Percentiles rank a stretch among this genome's conserved stretches.
These are phyloP conservation scores for Tanypteryx hageni DNA, from an alignment of 2,888 invertebrate species.

Conservation along the genomic window DNA sequence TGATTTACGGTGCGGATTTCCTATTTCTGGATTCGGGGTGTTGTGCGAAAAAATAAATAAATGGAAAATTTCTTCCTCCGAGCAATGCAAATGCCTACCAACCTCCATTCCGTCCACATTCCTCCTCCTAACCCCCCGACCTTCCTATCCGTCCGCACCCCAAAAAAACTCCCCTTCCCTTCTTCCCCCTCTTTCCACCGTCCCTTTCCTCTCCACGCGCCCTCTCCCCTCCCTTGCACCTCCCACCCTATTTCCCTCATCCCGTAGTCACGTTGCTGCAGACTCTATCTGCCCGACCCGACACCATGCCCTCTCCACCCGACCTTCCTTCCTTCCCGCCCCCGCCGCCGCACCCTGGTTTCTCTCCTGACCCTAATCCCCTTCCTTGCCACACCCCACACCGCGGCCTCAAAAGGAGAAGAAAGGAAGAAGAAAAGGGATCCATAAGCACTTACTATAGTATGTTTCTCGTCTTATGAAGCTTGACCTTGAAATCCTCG, in stretches of 20 bases:
- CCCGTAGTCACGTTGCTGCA: conserved; percentile 20
- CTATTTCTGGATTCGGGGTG: conserved; percentile 14
- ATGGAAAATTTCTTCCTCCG: background rate
- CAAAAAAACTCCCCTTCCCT: background rate
- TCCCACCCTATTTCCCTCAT: background rate
- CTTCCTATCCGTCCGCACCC: background rate
- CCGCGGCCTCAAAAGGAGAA: background rate
- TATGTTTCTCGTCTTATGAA: no score
- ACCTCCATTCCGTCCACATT: background rate
- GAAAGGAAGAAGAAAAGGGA: background rate
- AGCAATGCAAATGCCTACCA: conserved; percentile 19
- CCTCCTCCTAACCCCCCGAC: background rate
- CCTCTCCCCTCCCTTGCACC: background rate
- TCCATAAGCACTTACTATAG: conserved; percentile 21
- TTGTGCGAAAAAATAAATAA: background rate
- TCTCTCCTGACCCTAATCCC: conserved; percentile 16
- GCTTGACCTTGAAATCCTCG: no score
- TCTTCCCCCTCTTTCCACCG: background rate
- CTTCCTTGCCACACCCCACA: conserved; percentile 21
- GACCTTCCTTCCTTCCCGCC: background rate
- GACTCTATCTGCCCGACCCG: conserved; percentile 24
- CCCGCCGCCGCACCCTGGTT: background rate
- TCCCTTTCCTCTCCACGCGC: background rate
- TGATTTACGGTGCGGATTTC: conserved; percentile 51
- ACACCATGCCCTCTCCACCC: background rate